Evolutionary conservation across 1,140 invertebrate genomes (phyloP).

Genomic region (Nephila pilipes): DNA sequence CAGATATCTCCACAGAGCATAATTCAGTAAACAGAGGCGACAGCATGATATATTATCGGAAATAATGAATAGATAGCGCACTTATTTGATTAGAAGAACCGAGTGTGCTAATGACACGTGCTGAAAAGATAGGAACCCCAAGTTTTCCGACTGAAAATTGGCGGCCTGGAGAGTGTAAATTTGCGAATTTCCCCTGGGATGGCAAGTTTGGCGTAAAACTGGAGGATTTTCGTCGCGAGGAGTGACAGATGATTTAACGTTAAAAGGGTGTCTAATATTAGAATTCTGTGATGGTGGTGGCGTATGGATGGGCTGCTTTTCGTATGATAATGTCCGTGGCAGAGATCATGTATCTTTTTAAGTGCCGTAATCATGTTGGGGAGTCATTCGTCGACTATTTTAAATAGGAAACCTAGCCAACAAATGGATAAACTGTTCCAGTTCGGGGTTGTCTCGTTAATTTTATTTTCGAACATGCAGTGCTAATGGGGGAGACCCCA

Average conservation of each 20-base stretch:
- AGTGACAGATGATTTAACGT: conserved; percentile 66
- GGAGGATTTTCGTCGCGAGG: conserved; percentile 39
- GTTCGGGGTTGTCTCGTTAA: background rate
- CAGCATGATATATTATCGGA: conserved; percentile 60
- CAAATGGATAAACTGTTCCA: background rate
- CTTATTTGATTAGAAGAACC: conserved; percentile 71
- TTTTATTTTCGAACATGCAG: too few relatives aligned
- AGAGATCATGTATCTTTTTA: conserved; percentile 53
- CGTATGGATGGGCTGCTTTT: background rate
- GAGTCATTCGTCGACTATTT: conserved; percentile 18
- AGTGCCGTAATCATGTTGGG: conserved; percentile 48
- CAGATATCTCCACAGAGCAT: background rate
- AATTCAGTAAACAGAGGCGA: conserved; percentile 52
- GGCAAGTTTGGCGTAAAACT: background rate
- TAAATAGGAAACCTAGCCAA: background rate
- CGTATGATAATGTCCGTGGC: conserved; percentile 29
- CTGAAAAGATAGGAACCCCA: conserved; percentile 67
- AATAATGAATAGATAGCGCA: conserved; percentile 74
- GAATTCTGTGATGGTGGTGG: conserved; percentile 12
- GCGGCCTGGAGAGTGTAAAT: conserved; percentile 61
- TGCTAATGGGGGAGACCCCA: too few relatives aligned
- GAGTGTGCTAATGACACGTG: conserved; percentile 53
- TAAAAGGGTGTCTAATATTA: conserved; percentile 73
- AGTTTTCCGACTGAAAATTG: background rate
- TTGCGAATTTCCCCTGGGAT: conserved; percentile 74